phyloP scores from a whole-genome alignment of 2,888 invertebrate species.

The Drosophila paramelanica region DNA sequence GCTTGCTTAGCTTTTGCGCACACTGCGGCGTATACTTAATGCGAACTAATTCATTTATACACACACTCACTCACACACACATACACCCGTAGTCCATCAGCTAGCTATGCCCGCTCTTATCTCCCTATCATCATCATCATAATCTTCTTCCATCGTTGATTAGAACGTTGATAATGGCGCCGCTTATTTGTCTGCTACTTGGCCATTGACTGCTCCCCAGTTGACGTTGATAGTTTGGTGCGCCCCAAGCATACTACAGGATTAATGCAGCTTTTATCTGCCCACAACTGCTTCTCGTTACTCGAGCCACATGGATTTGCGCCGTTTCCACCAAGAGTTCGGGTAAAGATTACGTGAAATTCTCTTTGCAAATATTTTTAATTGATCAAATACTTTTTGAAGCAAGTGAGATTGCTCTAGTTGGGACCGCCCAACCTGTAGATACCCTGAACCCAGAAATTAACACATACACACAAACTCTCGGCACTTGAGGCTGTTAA shows the following conservation, averaged over 20 bases:
- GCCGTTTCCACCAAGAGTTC: background rate
- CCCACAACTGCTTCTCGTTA: background rate
- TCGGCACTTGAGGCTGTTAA: no score
- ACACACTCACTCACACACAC: constrained; percentile 33
- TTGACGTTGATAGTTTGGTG: constrained; percentile 49
- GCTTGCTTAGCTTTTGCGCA: constrained; percentile 50
- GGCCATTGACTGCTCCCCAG: constrained; percentile 31
- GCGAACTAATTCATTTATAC: constrained; percentile 76
- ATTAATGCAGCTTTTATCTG: constrained; percentile 66
- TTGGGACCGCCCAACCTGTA: no score
- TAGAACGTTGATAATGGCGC: constrained; percentile 56
- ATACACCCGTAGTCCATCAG: constrained; percentile 28
- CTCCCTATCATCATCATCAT: constrained; percentile 37
- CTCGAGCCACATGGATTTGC: background rate
- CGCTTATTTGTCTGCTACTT: constrained; percentile 38
- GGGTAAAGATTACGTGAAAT: background rate
- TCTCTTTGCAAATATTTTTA: no score
- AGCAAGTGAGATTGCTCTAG: no score
- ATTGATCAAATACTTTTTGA: no score
- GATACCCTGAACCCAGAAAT: no score
- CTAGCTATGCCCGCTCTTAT: constrained; percentile 15
- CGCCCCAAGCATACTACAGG: constrained; percentile 49
- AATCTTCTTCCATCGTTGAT: constrained; percentile 49
- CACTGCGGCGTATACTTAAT: constrained; percentile 72
- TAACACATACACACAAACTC: no score